Percentiles rank a stretch among this genome's conserved stretches.
Conservation (phyloP, 2,888 invertebrate species). For the Aphodius sticticus region DNA sequence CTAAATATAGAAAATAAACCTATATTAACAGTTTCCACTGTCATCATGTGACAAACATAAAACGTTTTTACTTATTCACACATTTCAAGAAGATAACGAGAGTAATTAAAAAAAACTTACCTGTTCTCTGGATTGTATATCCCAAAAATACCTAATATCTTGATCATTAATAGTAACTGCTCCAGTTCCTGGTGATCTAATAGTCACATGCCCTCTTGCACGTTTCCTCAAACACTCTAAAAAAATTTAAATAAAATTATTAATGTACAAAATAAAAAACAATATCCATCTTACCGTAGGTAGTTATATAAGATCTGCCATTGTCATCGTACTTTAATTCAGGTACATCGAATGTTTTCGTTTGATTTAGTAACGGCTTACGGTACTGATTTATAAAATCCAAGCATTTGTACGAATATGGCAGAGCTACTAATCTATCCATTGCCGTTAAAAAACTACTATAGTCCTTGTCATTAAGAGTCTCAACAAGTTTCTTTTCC, state of each 20-base stretch:
- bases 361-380: constrained; percentile 67
- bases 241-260: constrained; percentile 41
- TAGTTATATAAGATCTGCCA: constrained; percentile 76
- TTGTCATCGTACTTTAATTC: constrained; percentile 74
- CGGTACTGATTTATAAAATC: constrained; percentile 79
- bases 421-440: constrained; percentile 74
- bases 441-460: constrained; percentile 75
- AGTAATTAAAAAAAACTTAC: constrained; percentile 60
- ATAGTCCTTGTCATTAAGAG: constrained; percentile 74
- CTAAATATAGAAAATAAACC: neutral
- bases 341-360: constrained; percentile 68
- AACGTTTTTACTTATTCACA: neutral
- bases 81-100: neutral
- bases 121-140: constrained; percentile 78
- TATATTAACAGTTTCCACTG: too few species aligned
- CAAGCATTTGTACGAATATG: constrained; percentile 73
- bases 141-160: constrained; percentile 79
- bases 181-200: constrained; percentile 84
- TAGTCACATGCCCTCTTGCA: constrained; percentile 80
- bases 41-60: neutral
- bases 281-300: constrained; percentile 64
- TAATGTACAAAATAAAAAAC: constrained; percentile 29
- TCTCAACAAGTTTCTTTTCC: constrained; percentile 72
- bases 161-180: constrained; percentile 81
- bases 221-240: constrained; percentile 75